Percentiles rank a stretch among this genome's conserved stretches.
These are phyloP conservation scores for Lamellibrachia satsuma DNA, from an alignment of 2,888 invertebrate species.

Conservation along the genomic window DNA sequence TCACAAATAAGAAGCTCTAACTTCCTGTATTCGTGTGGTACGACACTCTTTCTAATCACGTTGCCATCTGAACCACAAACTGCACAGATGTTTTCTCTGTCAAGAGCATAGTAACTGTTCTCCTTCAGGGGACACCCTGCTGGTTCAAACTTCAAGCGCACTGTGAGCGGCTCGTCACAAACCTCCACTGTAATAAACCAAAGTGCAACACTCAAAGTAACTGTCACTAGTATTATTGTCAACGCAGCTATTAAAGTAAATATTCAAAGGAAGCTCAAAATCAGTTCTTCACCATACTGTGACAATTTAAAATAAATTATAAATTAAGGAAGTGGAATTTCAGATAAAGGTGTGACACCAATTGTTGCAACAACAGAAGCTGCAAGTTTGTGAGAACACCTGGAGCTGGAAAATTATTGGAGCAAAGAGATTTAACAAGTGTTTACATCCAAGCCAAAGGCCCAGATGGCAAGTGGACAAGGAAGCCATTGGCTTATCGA, in stretches of 20 bases:
- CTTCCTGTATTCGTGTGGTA: slow-evolving; percentile 83
- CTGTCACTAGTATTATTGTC: background rate
- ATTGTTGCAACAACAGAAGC: background rate
- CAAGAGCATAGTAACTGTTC: slow-evolving; percentile 75
- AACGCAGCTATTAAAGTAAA: background rate
- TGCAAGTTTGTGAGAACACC: too few species aligned
- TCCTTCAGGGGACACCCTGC: slow-evolving; percentile 76
- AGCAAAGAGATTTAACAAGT: too few species aligned
- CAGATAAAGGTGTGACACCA: background rate
- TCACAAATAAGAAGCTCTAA: slow-evolving; percentile 47
- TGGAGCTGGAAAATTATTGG: too few species aligned
- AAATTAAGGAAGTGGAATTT: too few species aligned
- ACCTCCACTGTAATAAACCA: slow-evolving; percentile 62
- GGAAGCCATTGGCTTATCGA: too few species aligned
- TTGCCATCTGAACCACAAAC: slow-evolving; percentile 78
- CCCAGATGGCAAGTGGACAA: too few species aligned
- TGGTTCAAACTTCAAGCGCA: slow-evolving; percentile 81
- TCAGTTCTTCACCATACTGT: too few species aligned
- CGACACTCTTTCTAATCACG: slow-evolving; percentile 81
- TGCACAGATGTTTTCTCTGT: slow-evolving; percentile 81
- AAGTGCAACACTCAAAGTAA: background rate
- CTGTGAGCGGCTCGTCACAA: slow-evolving; percentile 72
- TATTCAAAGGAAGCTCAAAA: too few species aligned
- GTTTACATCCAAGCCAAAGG: too few species aligned
- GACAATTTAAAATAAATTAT: too few species aligned